phyloP scores from a whole-genome alignment of 2,113 vertebrate species.

The Thomomys bottae region DNA sequence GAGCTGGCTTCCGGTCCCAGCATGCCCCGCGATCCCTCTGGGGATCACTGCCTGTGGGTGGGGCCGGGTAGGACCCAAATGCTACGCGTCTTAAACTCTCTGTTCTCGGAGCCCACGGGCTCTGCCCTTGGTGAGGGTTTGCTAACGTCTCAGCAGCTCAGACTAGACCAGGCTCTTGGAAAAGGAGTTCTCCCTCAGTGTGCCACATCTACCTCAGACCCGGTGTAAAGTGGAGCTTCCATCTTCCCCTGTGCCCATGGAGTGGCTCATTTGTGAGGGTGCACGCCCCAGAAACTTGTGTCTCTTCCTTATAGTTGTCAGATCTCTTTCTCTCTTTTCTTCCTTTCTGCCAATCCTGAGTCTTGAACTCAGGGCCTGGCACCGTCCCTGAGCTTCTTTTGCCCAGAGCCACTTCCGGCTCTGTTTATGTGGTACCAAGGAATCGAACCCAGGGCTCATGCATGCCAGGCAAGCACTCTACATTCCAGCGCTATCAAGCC shows the following conservation, averaged over 20 bases:
- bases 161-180: background rate
- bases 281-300: background rate
- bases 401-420: too few species aligned
- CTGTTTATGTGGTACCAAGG: too few species aligned
- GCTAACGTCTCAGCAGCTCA: too few species aligned
- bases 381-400: too few species aligned
- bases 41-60: too few species aligned
- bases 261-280: background rate
- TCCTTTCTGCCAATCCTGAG: too few species aligned
- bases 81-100: accelerated
- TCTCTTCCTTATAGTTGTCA: background rate
- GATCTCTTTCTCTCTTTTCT: background rate
- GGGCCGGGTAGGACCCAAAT: too few species aligned
- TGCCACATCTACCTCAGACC: background rate
- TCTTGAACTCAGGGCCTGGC: too few species aligned
- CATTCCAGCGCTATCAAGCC: too few species aligned
- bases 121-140: accelerated
- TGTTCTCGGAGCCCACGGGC: accelerated
- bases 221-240: background rate
- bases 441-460: too few species aligned
- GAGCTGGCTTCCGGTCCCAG: background rate
- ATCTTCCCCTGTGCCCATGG: background rate
- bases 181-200: too few species aligned
- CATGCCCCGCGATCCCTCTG: background rate
- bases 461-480: too few species aligned